Percentiles rank a stretch among this genome's conserved stretches.
These are phyloP conservation scores for Ophion ellenae DNA, from an alignment of 2,888 invertebrate species.

Conservation along the genomic window DNA sequence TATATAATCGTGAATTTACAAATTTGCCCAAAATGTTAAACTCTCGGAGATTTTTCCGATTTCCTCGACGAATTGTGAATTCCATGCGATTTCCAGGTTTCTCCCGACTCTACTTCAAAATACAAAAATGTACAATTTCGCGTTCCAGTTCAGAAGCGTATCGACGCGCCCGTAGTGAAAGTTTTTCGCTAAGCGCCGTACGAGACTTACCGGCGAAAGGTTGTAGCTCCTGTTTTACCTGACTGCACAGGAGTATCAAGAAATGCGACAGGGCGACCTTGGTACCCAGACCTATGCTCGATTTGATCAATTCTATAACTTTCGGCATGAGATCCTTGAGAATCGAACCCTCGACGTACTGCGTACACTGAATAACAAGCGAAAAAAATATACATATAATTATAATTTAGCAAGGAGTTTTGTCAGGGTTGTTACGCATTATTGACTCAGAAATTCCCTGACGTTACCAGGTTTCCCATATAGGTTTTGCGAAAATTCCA, in stretches of 20 bases:
- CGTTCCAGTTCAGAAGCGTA: too few relatives aligned
- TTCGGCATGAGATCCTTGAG: constrained; percentile 92
- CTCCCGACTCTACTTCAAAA: too few relatives aligned
- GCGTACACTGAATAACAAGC: constrained; percentile 85
- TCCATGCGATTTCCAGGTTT: too few relatives aligned
- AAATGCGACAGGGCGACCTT: constrained; percentile 93
- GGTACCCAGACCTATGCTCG: constrained; percentile 92
- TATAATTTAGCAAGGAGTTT: neutral
- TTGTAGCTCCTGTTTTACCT: constrained; percentile 85
- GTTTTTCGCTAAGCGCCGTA: neutral
- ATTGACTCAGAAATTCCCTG: neutral
- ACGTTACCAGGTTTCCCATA: too few relatives aligned
- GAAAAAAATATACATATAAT: constrained; percentile 37
- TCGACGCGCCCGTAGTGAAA: neutral
- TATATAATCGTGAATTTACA: too few relatives aligned
- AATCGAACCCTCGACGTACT: constrained; percentile 90
- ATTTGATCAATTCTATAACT: constrained; percentile 91
- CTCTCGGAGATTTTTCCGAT: too few relatives aligned
- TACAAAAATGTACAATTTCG: too few relatives aligned
- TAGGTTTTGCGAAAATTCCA: too few relatives aligned
- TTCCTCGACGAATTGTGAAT: too few relatives aligned
- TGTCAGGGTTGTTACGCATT: neutral
- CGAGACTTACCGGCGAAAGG: constrained; percentile 85
- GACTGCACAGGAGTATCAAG: constrained; percentile 87
- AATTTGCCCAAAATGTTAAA: too few relatives aligned